phyloP scores from a whole-genome alignment of 1,140 invertebrate species.

The Limonius californicus region DNA sequence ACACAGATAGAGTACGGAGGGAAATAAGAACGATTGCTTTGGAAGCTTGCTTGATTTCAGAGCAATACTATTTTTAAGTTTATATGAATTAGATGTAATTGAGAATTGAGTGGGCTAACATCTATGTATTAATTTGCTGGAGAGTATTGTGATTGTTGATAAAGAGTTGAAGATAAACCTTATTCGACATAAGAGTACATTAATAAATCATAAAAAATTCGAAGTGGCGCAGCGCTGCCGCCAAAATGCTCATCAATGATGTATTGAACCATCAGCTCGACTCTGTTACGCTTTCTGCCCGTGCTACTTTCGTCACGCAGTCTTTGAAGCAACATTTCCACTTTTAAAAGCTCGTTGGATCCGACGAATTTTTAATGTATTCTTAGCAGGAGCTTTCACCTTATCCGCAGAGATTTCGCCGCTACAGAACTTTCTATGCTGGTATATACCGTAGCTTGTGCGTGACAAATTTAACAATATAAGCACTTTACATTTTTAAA shows the following conservation, averaged over 20 bases:
- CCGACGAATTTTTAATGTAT: conserved; percentile 13
- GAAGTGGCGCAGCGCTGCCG: not conserved
- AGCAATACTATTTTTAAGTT: too few species aligned
- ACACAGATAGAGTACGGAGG: too few species aligned
- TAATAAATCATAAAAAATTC: not conserved
- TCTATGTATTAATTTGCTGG: too few species aligned
- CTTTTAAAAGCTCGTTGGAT: conserved; percentile 12
- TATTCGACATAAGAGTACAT: too few species aligned
- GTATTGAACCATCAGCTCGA: not conserved
- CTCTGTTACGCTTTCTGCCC: not conserved
- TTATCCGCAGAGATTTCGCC: conserved; percentile 5
- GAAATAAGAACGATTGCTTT: too few species aligned
- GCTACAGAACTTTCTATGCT: not conserved
- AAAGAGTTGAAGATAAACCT: too few species aligned
- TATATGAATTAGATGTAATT: too few species aligned
- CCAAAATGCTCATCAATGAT: conserved; percentile 6
- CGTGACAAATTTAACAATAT: not conserved
- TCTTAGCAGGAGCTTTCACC: conserved; percentile 3
- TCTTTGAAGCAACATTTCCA: conserved; percentile 11
- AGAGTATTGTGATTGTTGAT: too few species aligned
- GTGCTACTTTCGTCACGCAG: conserved; percentile 2
- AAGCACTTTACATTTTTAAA: not conserved
- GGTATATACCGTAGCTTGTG: not conserved
- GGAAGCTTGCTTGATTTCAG: too few species aligned
- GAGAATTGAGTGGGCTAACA: too few species aligned